Conservation (phyloP, 2,888 invertebrate species). For the Apomyelois bistriatella region DNA sequence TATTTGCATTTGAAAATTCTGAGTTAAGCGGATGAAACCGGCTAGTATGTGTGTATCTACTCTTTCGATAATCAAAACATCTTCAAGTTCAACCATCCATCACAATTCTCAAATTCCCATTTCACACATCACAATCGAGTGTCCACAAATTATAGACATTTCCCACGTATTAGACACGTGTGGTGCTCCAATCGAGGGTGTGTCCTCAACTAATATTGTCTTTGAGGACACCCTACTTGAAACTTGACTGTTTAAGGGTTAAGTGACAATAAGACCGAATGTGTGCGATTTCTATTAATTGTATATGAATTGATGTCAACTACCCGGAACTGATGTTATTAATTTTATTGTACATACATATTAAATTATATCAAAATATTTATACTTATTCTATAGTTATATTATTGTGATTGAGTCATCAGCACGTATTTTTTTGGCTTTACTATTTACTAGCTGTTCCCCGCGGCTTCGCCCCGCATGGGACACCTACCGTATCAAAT, state of each 20-base stretch:
- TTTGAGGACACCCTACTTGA: constrained; percentile 70
- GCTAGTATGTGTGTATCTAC: no score
- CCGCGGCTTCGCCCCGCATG: no score
- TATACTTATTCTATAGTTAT: no score
- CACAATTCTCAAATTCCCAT: constrained; percentile 26
- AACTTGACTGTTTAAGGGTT: constrained; percentile 63
- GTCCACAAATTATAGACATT: constrained; percentile 61
- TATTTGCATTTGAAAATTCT: no score
- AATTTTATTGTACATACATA: neutral
- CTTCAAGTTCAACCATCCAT: neutral
- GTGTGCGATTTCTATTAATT: constrained; percentile 25
- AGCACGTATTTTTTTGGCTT: no score
- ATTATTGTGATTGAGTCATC: no score
- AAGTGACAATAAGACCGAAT: constrained; percentile 44
- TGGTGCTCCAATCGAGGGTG: constrained; percentile 33
- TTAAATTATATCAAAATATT: neutral
- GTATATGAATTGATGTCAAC: constrained; percentile 9
- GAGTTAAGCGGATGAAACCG: no score
- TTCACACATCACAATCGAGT: constrained; percentile 46
- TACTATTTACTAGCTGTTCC: no score
- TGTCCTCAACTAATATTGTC: constrained; percentile 76
- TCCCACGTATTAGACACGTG: constrained; percentile 69
- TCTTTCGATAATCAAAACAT: neutral
- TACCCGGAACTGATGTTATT: neutral
- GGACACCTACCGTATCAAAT: no score